Conservation (phyloP, 2,888 invertebrate genomes). For the Strigamia crassipes region DNA sequence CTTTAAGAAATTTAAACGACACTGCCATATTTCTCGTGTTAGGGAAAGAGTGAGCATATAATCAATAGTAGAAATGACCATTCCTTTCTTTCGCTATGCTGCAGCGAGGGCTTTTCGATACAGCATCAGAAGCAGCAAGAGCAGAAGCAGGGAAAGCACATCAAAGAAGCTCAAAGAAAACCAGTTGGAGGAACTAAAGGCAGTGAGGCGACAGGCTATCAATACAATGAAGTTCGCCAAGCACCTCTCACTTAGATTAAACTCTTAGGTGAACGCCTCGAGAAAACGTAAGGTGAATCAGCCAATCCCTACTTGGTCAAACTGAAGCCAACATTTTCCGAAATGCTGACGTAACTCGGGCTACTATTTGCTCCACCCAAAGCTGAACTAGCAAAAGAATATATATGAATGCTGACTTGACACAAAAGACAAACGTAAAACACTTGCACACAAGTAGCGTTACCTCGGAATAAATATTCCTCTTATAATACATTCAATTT, state of each 20-base stretch:
- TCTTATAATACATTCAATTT: not conserved
- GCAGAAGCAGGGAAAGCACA: slow-evolving; percentile 4
- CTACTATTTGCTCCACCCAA: slow-evolving; percentile 35
- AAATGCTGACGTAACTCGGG: slow-evolving; percentile 32
- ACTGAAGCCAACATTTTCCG: slow-evolving; percentile 1
- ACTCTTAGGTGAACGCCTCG: slow-evolving; percentile 34
- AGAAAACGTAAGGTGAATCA: slow-evolving; percentile 17
- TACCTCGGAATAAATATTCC: not conserved
- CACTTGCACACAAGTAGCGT: not conserved
- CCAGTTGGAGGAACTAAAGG: slow-evolving; percentile 19
- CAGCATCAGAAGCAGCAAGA: not conserved
- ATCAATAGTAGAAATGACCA: slow-evolving; percentile 33
- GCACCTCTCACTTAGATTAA: slow-evolving; percentile 42
- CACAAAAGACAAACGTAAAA: not conserved
- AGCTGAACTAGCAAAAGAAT: slow-evolving; percentile 30
- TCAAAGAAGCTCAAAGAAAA: slow-evolving; percentile 32
- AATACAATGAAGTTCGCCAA: slow-evolving; percentile 40
- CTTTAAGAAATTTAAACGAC: not conserved
- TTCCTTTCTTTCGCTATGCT: not conserved
- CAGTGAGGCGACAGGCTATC: slow-evolving; percentile 42
- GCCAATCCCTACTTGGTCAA: slow-evolving; percentile 14
- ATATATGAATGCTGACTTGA: slow-evolving; percentile 27
- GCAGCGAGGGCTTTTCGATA: slow-evolving; percentile 33
- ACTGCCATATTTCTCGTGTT: not conserved
- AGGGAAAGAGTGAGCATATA: not conserved